A percentile compares a stretch with the other conserved stretches of the same genome.
Evolutionary conservation across 2,113 vertebrate species (phyloP).

Genomic region (Tauraco erythrolophus): DNA sequence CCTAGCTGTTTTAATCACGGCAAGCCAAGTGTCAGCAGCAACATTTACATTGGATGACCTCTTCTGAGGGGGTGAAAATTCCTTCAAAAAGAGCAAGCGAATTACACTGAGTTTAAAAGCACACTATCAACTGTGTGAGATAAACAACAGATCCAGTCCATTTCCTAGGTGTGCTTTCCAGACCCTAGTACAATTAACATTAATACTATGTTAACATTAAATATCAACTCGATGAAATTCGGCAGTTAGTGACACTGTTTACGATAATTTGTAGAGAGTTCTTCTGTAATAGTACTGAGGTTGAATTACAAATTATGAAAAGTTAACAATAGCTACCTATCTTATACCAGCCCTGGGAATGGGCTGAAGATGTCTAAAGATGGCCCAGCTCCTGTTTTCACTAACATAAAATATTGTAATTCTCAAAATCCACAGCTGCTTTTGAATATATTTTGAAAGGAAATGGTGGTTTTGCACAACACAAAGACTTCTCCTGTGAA

Average conservation of each 20-base stretch:
- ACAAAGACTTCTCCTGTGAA: neutral
- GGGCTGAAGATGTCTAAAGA: neutral
- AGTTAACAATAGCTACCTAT: neutral
- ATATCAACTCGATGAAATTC: neutral
- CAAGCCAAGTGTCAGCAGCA: neutral
- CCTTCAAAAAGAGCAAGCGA: neutral
- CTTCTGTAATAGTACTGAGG: neutral
- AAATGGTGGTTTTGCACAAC: neutral
- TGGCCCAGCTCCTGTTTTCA: neutral
- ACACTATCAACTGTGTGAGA: neutral
- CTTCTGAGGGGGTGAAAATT: neutral
- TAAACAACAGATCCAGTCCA: neutral
- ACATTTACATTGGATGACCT: neutral
- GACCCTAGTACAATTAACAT: neutral
- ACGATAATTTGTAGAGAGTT: neutral
- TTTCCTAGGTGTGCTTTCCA: neutral
- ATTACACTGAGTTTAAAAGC: neutral
- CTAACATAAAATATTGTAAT: neutral
- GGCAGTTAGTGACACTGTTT: neutral
- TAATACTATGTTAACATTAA: neutral
- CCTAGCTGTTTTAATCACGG: accelerated
- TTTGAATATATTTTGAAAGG: neutral
- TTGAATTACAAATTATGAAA: neutral
- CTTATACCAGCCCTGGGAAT: neutral
- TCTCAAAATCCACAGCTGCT: neutral